phyloP scores from a whole-genome alignment of 2,888 invertebrate species.

The Stenchaetothrips biformis region DNA sequence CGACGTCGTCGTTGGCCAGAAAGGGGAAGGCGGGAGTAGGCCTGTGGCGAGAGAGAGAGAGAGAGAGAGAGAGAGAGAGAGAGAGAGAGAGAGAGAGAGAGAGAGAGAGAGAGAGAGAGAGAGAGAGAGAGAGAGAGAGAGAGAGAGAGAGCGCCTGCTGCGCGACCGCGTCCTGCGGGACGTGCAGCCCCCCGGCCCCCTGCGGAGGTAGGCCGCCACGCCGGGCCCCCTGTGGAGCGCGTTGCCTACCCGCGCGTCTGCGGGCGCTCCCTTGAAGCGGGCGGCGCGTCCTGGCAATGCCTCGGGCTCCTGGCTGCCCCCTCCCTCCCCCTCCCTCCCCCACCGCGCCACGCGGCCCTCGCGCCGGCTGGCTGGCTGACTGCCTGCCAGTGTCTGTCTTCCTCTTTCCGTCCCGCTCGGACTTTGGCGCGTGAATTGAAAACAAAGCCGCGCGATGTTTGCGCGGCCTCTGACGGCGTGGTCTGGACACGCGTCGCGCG shows the following conservation, averaged over 20 bases:
- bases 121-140: background rate
- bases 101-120: background rate
- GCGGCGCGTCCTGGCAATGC: background rate
- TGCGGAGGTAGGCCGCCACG: background rate
- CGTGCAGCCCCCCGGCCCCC: background rate
- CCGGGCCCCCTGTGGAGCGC: background rate
- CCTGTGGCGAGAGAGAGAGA: background rate
- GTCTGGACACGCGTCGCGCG: no score
- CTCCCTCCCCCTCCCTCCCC: background rate
- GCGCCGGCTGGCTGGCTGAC: background rate
- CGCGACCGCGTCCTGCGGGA: background rate
- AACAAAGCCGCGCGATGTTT: no score
- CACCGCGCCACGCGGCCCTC: background rate
- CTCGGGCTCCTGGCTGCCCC: background rate
- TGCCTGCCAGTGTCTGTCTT: background rate
- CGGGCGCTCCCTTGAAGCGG: background rate
- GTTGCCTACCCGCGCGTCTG: background rate
- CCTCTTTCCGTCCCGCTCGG: background rate
- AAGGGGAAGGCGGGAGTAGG: no score
- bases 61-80: background rate
- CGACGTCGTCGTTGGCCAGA: no score
- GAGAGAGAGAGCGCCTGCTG: background rate
- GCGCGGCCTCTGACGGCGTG: no score
- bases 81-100: no score
- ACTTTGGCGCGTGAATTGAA: no score